Conservation (phyloP, 2,113 vertebrate genomes). For the Phalacrocorax aristotelis region DNA sequence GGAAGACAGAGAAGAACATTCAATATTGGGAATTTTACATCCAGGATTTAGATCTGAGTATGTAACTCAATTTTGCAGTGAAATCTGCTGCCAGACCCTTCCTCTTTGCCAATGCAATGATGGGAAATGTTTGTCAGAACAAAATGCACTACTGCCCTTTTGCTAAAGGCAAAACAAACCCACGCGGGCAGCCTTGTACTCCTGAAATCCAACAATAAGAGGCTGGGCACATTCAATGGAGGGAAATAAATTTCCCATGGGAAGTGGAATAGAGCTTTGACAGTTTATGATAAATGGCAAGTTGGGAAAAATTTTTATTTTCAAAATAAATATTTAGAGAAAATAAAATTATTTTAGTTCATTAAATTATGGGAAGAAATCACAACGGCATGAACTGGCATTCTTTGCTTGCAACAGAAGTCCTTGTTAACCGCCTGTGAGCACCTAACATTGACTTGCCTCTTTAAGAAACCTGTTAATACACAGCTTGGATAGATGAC, state of each 20-base stretch:
- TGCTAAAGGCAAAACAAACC: constrained; percentile 42
- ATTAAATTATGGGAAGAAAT: neutral
- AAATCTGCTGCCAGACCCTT: neutral
- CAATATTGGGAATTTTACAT: neutral
- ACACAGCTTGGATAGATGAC: neutral
- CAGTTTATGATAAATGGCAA: neutral
- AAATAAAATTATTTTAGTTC: neutral
- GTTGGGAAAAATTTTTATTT: neutral
- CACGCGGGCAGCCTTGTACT: neutral
- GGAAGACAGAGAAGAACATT: neutral
- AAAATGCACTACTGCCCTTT: neutral
- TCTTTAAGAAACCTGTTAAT: neutral
- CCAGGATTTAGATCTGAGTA: neutral
- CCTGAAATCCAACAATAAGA: constrained; percentile 20
- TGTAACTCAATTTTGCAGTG: neutral
- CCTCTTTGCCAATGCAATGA: neutral
- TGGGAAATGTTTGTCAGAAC: constrained; percentile 9
- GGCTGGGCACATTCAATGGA: neutral
- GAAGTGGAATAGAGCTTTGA: constrained; percentile 1
- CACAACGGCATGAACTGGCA: neutral
- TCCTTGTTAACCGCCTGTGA: neutral
- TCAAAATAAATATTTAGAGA: constrained; percentile 3
- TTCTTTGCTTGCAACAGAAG: neutral
- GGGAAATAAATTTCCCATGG: constrained; percentile 35
- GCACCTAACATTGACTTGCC: neutral